Conservation (phyloP, 2,888 invertebrate species). For the Omphaloscelis lunosa region DNA sequence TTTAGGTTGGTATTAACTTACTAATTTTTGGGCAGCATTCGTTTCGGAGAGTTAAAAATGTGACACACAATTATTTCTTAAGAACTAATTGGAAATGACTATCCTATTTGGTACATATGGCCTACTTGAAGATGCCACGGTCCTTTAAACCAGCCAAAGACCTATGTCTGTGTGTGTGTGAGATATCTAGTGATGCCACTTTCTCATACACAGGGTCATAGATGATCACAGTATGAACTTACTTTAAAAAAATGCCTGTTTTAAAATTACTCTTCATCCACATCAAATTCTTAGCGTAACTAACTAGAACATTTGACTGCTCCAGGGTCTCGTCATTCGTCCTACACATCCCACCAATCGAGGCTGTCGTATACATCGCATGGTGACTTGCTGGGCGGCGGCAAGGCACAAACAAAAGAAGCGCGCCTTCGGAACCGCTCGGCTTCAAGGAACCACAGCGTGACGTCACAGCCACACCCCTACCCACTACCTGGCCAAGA, state of each 20-base stretch:
- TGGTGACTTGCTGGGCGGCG: slow-evolving; percentile 96
- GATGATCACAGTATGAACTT: not conserved
- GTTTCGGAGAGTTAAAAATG: not conserved
- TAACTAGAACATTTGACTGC: not conserved
- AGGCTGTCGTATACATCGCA: slow-evolving; percentile 98
- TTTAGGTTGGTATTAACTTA: slow-evolving; percentile 90
- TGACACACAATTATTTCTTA: not conserved
- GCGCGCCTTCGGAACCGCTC: slow-evolving; percentile 95
- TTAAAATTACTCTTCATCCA: not conserved
- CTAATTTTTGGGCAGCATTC: not conserved
- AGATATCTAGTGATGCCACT: not conserved
- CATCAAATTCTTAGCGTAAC: not conserved
- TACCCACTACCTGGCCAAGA: slow-evolving; percentile 89
- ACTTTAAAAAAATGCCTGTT: not conserved
- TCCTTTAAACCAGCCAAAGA: not conserved
- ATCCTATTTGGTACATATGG: not conserved
- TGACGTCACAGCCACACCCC: slow-evolving; percentile 91
- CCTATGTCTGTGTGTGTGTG: not conserved
- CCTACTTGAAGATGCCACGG: not conserved
- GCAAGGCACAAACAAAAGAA: slow-evolving; percentile 95
- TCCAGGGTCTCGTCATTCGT: slow-evolving; percentile 96
- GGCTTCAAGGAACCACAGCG: slow-evolving; percentile 92
- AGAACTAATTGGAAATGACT: not conserved
- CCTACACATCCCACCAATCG: slow-evolving; percentile 98
- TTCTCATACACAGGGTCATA: not conserved